Base-by-base conservation (phyloP, 1,140 invertebrate genomes). In the Saccostrea cuccullata region DNA sequence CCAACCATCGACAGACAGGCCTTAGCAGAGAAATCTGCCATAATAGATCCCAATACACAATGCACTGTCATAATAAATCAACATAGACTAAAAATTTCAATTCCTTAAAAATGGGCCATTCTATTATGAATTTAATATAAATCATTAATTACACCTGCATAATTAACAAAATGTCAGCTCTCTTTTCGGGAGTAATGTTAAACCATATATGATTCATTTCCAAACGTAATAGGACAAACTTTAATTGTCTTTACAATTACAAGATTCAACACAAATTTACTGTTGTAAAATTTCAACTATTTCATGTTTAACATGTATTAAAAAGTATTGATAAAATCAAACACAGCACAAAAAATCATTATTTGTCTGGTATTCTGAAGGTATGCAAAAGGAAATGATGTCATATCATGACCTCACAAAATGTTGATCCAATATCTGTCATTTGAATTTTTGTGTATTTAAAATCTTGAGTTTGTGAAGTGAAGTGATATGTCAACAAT, bases 61-160 rank as follows among this genome's bases (percentile, higher is more conserved):
- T 20, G 20, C 23, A 13, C 70, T 77, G 70, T 77, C 70, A 77
- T 30, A 11, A 77, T 77, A 77, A 77, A 36, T 77, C 70, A 36
- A 13, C 12, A 30, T 5, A 47, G 47, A 47, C 1, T 8, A 47
- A 47, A 30, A 30, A 15, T 36, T 77, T 36, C 30, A 30, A 15
- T 36, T 77, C 26, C 70, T 15, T 30, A 26, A 77, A 77, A 77
- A 77, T 77, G 30, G 60, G 60, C 60, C 23, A 67, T 23, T 20
- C 60, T 67, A 23, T 67, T 17, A 47, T 47, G 47, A 47, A 47
- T 8, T 47, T 47, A 47, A 47, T 9, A 47, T 6, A 47, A 47
- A 47, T 47, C 47, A 47, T 47, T 47, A 47, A 47, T 47, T 47
- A 47, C 47, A 47, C 6, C 47, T 47, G 47, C 47, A 47, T 47